Evolutionary conservation across 2,888 invertebrate genomes (phyloP).

Genomic region (Aplocera efformata): DNA sequence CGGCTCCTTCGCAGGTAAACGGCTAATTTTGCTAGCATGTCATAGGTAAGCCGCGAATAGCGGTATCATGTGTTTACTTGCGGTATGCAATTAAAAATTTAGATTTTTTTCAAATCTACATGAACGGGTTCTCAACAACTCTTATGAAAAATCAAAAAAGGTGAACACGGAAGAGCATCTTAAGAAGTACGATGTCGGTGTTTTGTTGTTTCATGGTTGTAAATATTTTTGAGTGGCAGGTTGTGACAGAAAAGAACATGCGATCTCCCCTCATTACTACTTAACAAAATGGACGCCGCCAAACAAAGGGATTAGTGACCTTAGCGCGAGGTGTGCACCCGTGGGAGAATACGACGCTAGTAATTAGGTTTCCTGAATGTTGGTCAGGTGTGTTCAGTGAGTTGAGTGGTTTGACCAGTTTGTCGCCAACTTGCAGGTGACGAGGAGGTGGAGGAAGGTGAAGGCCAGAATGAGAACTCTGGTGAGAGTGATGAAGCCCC

Average conservation of each 20-base stretch:
- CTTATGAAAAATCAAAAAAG: slow-evolving; percentile 28
- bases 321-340: slow-evolving; percentile 72
- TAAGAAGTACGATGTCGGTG: slow-evolving; percentile 41
- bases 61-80: slow-evolving; percentile 82
- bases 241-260: slow-evolving; percentile 82
- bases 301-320: slow-evolving; percentile 87
- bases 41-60: slow-evolving; percentile 81
- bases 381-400: slow-evolving; percentile 45
- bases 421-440: slow-evolving; percentile 76
- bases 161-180: slow-evolving; percentile 33
- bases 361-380: slow-evolving; percentile 42
- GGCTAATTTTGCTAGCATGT: slow-evolving; percentile 75
- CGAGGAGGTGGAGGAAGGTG: slow-evolving; percentile 86
- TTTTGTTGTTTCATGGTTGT: slow-evolving; percentile 70
- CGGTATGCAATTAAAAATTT: slow-evolving; percentile 79
- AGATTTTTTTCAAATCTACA: slow-evolving; percentile 53
- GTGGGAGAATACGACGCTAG: slow-evolving; percentile 46
- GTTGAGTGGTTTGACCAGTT: slow-evolving; percentile 68
- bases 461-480: slow-evolving; percentile 84
- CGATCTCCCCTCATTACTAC: slow-evolving; percentile 85
- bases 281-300: slow-evolving; percentile 89
- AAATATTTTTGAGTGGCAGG: slow-evolving; percentile 79
- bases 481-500: slow-evolving; percentile 87
- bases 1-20: slow-evolving; percentile 92
- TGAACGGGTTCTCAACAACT: slow-evolving; percentile 30